Conservation (phyloP, 2,797 vertebrate species). For the Sebastes minor region DNA sequence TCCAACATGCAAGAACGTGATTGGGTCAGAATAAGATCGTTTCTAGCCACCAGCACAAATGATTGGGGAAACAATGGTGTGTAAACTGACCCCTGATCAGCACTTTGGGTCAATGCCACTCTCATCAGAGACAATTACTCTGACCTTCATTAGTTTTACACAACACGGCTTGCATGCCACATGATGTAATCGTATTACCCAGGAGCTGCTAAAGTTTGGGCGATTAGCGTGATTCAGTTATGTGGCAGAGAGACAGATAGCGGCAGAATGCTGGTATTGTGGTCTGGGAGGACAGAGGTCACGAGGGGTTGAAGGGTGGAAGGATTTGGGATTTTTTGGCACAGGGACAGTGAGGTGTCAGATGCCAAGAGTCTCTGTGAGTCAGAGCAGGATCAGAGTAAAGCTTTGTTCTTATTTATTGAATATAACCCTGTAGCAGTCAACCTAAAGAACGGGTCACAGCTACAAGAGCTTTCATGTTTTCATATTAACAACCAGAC, state of each 20-base stretch:
- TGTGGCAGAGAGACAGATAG: constrained; percentile 53
- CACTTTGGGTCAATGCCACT: not conserved
- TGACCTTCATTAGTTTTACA: constrained; percentile 54
- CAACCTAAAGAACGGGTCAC: not conserved
- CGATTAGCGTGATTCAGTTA: constrained; percentile 48
- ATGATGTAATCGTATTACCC: constrained; percentile 58
- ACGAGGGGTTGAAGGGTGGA: constrained; percentile 11
- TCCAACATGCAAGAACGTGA: not conserved
- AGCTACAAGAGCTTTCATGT: not conserved
- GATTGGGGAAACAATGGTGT: constrained; percentile 3
- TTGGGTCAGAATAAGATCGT: not conserved
- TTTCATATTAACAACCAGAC: not conserved
- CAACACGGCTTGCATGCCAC: constrained; percentile 34
- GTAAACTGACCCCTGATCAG: not conserved
- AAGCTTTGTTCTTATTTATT: constrained; percentile 6
- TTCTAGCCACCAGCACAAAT: not conserved
- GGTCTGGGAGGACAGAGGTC: constrained; percentile 31
- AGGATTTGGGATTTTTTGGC: constrained; percentile 20
- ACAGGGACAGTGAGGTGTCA: constrained; percentile 25
- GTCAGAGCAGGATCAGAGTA: not conserved
- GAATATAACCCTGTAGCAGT: not conserved
- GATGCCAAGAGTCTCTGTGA: constrained; percentile 16
- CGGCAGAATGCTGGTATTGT: constrained; percentile 59
- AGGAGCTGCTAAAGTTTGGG: constrained; percentile 37
- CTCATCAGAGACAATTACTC: constrained; percentile 44